Evolutionary conservation across 1,140 invertebrate genomes (phyloP).

Genomic region (Trichoplusia ni): DNA sequence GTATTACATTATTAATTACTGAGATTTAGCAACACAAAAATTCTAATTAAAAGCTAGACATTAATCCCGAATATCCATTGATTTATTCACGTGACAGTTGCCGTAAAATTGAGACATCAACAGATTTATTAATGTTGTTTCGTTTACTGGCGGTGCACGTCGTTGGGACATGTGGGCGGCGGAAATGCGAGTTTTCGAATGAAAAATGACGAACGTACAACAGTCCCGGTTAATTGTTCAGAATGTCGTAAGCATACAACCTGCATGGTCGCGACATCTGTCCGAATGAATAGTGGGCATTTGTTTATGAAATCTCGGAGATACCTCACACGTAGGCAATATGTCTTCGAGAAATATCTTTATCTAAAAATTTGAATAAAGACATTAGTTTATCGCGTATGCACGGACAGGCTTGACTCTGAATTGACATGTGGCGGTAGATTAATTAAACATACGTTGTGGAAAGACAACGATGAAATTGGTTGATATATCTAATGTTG

Average conservation of each 20-base stretch:
- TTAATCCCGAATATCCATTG: too few species aligned
- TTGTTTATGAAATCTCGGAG: constrained; percentile 7
- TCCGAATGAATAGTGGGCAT: constrained; percentile 6
- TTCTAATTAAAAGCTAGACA: too few species aligned
- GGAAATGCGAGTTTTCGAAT: constrained; percentile 14
- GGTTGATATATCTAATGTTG: too few species aligned
- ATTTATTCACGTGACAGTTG: too few species aligned
- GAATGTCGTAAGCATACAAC: neutral
- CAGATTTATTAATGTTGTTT: constrained; percentile 8
- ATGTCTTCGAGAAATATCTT: constrained; percentile 1
- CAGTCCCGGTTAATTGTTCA: constrained; percentile 17
- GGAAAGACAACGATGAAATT: too few species aligned
- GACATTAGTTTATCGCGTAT: neutral
- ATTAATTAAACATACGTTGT: neutral
- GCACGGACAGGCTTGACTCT: neutral
- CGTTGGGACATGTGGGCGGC: constrained; percentile 1
- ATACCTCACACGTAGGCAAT: constrained; percentile 24
- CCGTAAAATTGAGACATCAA: neutral
- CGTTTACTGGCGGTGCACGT: too few species aligned
- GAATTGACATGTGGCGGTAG: neutral
- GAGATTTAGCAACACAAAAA: too few species aligned
- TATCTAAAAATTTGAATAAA: constrained; percentile 17
- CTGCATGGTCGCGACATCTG: neutral
- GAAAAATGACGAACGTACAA: constrained; percentile 37
- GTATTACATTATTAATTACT: too few species aligned